phyloP scores from a whole-genome alignment of 2,888 invertebrate genomes.

The Scaptomyza caliginosa region DNA sequence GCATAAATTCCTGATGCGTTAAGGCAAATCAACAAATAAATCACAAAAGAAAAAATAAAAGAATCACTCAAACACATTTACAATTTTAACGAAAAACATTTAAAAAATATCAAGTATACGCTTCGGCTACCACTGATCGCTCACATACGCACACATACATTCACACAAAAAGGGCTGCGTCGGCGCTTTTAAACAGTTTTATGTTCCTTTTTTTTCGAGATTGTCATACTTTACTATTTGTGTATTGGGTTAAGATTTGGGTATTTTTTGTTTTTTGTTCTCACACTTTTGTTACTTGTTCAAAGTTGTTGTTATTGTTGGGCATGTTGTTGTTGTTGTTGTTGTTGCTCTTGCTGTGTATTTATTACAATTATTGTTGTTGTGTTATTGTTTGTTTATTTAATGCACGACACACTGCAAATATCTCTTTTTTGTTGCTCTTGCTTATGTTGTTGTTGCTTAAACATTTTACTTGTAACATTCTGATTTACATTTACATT shows the following conservation, averaged over 20 bases:
- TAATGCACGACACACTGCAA: slow-evolving; percentile 62
- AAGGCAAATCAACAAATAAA: slow-evolving; percentile 8
- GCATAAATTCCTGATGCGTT: slow-evolving; percentile 7
- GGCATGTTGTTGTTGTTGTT: slow-evolving; percentile 17
- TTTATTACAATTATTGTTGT: slow-evolving; percentile 23
- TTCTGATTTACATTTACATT: slow-evolving; percentile 2
- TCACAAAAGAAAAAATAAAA: background rate
- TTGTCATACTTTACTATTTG: slow-evolving; percentile 8
- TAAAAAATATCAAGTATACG: slow-evolving; percentile 2
- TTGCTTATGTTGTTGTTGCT: slow-evolving; percentile 15
- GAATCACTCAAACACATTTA: background rate
- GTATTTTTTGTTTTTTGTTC: slow-evolving; percentile 19
- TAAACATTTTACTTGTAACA: slow-evolving; percentile 23
- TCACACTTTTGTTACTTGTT: slow-evolving; percentile 39
- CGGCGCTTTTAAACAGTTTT: slow-evolving; percentile 31
- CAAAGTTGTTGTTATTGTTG: slow-evolving; percentile 33
- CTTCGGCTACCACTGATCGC: background rate
- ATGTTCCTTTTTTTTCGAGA: background rate
- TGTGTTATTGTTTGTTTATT: slow-evolving; percentile 35
- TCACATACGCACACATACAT: slow-evolving; percentile 1
- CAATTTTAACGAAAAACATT: background rate
- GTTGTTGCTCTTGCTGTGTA: slow-evolving; percentile 18
- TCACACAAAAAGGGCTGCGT: slow-evolving; percentile 14
- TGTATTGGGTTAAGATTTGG: slow-evolving; percentile 2
- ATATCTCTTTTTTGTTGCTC: slow-evolving; percentile 11